A percentile compares a stretch with the other conserved stretches of the same genome.
phyloP scores from a whole-genome alignment of 1,140 invertebrate genomes.

The Stenopsyche tienmushanensis region DNA sequence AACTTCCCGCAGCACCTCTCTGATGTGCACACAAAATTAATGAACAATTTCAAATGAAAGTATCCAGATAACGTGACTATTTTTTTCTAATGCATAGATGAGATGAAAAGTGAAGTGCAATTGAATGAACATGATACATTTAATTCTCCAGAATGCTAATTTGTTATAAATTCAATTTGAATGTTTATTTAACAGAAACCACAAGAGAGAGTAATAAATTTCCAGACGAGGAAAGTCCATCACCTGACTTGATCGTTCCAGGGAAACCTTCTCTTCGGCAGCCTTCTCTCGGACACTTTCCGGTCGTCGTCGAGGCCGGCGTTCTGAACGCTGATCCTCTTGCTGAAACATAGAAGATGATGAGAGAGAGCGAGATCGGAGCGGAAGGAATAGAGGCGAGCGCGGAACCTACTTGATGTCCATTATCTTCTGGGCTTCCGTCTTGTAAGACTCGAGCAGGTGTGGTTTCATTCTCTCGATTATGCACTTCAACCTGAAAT shows the following conservation, averaged over 20 bases:
- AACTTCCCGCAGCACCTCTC: constrained; percentile 43
- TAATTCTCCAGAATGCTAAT: not conserved
- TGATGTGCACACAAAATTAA: constrained; percentile 12
- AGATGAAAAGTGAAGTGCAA: no score
- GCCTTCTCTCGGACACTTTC: constrained; percentile 43
- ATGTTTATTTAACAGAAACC: constrained; percentile 4
- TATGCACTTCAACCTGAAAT: constrained; percentile 50
- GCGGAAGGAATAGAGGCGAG: not conserved
- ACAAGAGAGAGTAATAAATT: constrained; percentile 2
- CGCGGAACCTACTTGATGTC: constrained; percentile 36
- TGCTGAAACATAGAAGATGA: constrained; percentile 41
- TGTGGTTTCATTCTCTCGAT: constrained; percentile 51
- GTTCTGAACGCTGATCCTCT: constrained; percentile 44
- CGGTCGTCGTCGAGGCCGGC: constrained; percentile 34
- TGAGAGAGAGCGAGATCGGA: not conserved
- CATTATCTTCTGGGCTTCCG: constrained; percentile 46
- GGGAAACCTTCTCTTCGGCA: constrained; percentile 53
- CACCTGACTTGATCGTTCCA: constrained; percentile 45
- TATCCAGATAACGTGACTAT: not conserved
- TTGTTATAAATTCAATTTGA: no score
- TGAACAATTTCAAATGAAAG: not conserved
- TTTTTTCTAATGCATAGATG: no score
- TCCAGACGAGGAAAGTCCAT: not conserved
- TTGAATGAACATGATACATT: no score
- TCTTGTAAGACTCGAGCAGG: constrained; percentile 51